A percentile compares a stretch with the other conserved stretches of the same genome.
These are phyloP conservation scores for Telmatochromis brachygnathus DNA, from an alignment of 2,113 vertebrate genomes.

Conservation along the genomic window DNA sequence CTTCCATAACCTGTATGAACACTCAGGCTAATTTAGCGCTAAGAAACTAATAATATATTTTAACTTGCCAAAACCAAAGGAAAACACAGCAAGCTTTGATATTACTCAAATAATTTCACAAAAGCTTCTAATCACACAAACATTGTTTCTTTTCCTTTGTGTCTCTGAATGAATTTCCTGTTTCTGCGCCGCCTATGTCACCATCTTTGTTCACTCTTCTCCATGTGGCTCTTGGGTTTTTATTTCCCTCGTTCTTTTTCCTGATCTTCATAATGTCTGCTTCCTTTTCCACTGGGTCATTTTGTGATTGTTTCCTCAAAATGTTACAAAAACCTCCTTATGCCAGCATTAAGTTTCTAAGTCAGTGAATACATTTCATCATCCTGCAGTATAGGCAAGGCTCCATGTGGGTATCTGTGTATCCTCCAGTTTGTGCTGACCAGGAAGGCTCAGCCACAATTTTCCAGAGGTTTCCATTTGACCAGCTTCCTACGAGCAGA, in stretches of 20 bases:
- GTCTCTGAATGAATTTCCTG: background rate
- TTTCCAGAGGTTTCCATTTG: background rate
- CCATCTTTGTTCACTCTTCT: background rate
- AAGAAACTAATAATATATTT: background rate
- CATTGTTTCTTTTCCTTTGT: background rate
- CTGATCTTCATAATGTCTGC: background rate
- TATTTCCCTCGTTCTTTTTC: background rate
- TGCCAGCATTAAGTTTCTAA: background rate
- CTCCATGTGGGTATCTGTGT: background rate
- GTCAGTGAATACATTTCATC: background rate
- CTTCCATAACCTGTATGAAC: background rate
- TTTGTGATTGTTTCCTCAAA: background rate
- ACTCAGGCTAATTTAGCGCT: background rate
- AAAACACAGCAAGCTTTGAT: background rate
- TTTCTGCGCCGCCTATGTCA: background rate
- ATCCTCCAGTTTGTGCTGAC: background rate
- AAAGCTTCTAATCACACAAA: background rate
- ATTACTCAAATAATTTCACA: background rate
- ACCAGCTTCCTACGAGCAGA: background rate
- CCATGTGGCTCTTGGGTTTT: background rate
- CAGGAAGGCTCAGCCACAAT: background rate
- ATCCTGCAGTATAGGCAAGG: background rate
- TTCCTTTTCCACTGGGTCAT: background rate
- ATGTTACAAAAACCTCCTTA: background rate
- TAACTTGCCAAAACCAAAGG: rapidly evolving